Evolutionary conservation across 2,797 vertebrate genomes (phyloP).

Genomic region (Heliangelus exortis): DNA sequence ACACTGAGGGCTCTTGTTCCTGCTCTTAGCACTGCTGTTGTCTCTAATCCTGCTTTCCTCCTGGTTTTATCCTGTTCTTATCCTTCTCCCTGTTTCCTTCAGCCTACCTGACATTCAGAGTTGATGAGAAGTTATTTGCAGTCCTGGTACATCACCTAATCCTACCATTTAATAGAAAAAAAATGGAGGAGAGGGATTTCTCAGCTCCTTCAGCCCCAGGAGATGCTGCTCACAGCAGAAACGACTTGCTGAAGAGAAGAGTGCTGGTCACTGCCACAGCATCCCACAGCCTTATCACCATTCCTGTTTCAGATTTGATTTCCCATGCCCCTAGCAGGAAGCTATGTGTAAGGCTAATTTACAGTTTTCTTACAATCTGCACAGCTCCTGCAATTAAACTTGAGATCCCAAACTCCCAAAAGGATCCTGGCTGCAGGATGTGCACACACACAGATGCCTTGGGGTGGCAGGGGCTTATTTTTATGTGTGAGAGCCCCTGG

Average conservation of each 20-base stretch:
- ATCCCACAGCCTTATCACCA: not conserved
- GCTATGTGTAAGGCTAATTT: not conserved
- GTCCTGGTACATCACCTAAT: not conserved
- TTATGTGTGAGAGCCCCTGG: rapidly evolving
- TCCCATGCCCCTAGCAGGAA: not conserved
- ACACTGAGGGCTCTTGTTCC: not conserved
- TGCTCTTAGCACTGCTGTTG: not conserved
- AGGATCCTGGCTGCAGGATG: not conserved
- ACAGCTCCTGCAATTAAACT: not conserved
- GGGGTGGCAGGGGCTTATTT: not conserved
- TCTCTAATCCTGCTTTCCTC: not conserved
- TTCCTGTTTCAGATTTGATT: not conserved
- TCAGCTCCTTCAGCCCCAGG: not conserved
- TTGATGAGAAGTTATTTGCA: not conserved
- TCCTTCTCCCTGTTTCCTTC: not conserved
- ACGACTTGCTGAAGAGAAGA: not conserved
- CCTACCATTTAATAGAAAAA: not conserved
- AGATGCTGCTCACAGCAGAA: not conserved
- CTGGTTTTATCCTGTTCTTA: not conserved
- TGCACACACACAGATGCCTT: rapidly evolving
- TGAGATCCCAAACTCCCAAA: not conserved
- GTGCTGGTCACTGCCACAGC: not conserved
- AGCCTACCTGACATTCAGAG: not conserved
- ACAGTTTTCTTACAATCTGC: not conserved
- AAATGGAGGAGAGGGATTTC: not conserved